Conservation (phyloP, 2,797 vertebrate species). For the Brachyrhaphis roseni region DNA sequence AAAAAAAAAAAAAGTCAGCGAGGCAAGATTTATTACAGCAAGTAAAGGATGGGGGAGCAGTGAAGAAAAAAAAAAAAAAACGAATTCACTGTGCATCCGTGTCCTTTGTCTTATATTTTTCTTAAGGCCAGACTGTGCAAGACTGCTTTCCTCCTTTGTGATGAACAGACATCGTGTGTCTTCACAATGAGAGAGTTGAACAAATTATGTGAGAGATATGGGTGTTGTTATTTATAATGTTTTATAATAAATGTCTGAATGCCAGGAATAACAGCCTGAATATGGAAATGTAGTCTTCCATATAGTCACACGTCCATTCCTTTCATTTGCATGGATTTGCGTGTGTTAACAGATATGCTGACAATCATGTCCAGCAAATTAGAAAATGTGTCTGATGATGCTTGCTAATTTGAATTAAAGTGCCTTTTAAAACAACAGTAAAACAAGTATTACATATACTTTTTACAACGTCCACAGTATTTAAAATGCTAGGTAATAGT, state of each 20-base stretch:
- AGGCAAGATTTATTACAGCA: constrained; percentile 12
- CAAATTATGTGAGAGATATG: constrained; percentile 3
- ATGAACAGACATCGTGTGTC: background rate
- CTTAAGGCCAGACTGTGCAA: background rate
- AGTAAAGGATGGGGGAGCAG: constrained; percentile 20
- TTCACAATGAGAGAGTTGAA: constrained; percentile 11
- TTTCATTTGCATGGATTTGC: background rate
- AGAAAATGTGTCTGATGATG: background rate
- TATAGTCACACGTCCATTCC: background rate
- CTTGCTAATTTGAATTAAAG: background rate
- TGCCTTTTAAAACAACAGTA: background rate
- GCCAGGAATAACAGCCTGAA: background rate
- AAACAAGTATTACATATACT: background rate
- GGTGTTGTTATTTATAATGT: constrained; percentile 4
- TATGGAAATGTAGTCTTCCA: background rate
- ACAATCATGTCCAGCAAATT: background rate
- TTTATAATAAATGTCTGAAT: background rate
- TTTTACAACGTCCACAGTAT: background rate
- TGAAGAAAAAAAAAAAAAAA: constrained; percentile 36
- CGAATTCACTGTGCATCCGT: constrained; percentile 7
- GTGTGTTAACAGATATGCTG: background rate
- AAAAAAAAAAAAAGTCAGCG: constrained; percentile 7
- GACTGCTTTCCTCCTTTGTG: background rate
- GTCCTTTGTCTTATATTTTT: background rate
- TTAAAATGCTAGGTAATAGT: background rate